Base-by-base conservation (phyloP, 2,888 invertebrate genomes). In the Athalia circularis region DNA sequence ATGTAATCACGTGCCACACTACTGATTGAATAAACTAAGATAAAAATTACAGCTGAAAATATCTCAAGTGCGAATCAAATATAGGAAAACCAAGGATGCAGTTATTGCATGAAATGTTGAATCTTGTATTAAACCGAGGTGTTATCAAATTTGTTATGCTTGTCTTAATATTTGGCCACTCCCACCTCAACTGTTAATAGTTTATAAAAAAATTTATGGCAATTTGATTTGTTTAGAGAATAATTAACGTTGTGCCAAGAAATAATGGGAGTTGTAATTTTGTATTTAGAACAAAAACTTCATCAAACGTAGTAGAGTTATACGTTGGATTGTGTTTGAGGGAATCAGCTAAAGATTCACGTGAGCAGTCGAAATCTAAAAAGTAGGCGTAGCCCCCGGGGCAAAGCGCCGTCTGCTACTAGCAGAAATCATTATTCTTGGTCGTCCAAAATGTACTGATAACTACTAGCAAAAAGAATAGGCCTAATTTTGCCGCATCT, bases 331-430 rank as follows among this genome's bases (percentile, higher is more conserved):
- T 75, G 52, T 79, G 65, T 74, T 45, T 74, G 54, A 50, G 45
- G 61, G 64, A 48, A 72, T 74, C 64, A 78, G 57, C 65, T 78
- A 67, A 52, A 81, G 81, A 85, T 86, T 88, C 88, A 88, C 88
- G 88, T 88, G 88, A 88, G 88, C 84, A 81, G 78, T 81, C 81
- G 82, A 82, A 81, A 81, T 87, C 85, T 84, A 84, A 87, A 88
- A 87, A 85, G 84, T 87, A 89, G 88, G 88, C 88, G 88, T 89
- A 88, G 88, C 86, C 88, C 86, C 79, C 48, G n/a, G 75, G 80
- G 80, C 81, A 80, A 81, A 82, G 81, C 82, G 84, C 83, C 80
- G 83, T 84, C 84, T 84, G 84, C 84, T 85, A 81, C 79, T 48
- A 65, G 65, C 70, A 70, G 74, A 67, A 78, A 78, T 62, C 65